Percentiles rank a stretch among this genome's conserved stretches.
These are phyloP conservation scores for Druon quercuslanigerum DNA, from an alignment of 1,140 invertebrate species.

Conservation along the genomic window DNA sequence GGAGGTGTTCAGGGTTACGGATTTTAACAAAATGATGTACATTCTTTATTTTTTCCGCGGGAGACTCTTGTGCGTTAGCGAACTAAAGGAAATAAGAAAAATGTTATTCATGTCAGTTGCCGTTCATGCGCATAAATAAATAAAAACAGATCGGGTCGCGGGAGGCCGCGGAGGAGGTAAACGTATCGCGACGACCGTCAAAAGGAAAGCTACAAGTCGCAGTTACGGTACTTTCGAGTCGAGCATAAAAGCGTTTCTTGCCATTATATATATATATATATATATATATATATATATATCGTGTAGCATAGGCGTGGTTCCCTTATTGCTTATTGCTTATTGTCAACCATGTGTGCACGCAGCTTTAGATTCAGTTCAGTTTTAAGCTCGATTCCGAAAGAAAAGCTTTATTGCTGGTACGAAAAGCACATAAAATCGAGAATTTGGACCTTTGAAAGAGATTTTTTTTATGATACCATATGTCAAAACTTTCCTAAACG, in stretches of 20 bases:
- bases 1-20: too few relatives aligned
- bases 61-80: background rate
- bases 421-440: too few relatives aligned
- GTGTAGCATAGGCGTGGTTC: constrained; percentile 50
- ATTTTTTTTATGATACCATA: too few relatives aligned
- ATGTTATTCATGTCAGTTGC: background rate
- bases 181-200: constrained; percentile 53
- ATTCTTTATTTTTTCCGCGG: background rate
- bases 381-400: background rate
- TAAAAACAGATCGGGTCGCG: background rate
- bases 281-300: too few relatives aligned
- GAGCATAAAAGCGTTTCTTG: constrained; percentile 53
- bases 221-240: constrained; percentile 61
- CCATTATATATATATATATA: constrained; percentile 16
- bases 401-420: background rate
- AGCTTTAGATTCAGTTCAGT: constrained; percentile 12
- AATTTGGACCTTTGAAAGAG: too few relatives aligned
- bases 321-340: constrained; percentile 54
- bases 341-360: constrained; percentile 2
- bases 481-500: too few relatives aligned
- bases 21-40: too few relatives aligned
- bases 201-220: constrained; percentile 65
- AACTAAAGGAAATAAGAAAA: background rate
- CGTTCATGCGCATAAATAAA: background rate
- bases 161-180: constrained; percentile 44